phyloP scores from a whole-genome alignment of 2,113 vertebrate species.

The Thalassarche chlororhynchos region DNA sequence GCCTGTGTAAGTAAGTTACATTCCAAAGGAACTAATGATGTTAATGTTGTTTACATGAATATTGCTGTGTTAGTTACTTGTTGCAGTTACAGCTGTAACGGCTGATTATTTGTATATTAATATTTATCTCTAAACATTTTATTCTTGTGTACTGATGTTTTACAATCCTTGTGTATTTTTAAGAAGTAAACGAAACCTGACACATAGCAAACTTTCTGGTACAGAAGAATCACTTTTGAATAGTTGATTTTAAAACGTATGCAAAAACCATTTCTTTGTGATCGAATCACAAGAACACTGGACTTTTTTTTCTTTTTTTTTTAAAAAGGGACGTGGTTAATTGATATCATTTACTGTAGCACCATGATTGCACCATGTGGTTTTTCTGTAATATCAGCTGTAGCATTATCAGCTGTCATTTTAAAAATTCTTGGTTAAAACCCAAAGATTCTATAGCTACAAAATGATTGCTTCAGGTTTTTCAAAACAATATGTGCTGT shows the following conservation, averaged over 20 bases:
- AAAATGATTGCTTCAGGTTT: slow-evolving; percentile 30
- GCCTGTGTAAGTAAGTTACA: background rate
- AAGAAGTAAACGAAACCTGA: background rate
- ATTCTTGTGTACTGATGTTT: background rate
- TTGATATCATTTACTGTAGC: slow-evolving; percentile 21
- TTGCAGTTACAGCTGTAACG: background rate
- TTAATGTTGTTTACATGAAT: background rate
- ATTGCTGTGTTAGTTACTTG: background rate
- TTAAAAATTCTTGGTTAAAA: slow-evolving; percentile 61
- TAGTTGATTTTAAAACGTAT: background rate
- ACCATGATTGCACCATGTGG: background rate
- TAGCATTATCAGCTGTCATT: slow-evolving; percentile 59
- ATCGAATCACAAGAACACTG: background rate
- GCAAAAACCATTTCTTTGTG: background rate
- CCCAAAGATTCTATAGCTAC: slow-evolving; percentile 14
- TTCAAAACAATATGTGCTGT: slow-evolving; percentile 21
- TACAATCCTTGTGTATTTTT: background rate
- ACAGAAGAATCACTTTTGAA: background rate
- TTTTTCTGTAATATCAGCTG: slow-evolving; percentile 58
- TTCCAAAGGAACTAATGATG: background rate
- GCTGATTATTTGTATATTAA: background rate
- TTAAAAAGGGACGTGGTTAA: background rate
- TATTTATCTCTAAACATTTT: background rate
- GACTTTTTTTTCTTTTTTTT: background rate
- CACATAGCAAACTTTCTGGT: background rate